Evolutionary conservation across 2,797 vertebrate genomes (phyloP).

Genomic region (Menidia menidia): DNA sequence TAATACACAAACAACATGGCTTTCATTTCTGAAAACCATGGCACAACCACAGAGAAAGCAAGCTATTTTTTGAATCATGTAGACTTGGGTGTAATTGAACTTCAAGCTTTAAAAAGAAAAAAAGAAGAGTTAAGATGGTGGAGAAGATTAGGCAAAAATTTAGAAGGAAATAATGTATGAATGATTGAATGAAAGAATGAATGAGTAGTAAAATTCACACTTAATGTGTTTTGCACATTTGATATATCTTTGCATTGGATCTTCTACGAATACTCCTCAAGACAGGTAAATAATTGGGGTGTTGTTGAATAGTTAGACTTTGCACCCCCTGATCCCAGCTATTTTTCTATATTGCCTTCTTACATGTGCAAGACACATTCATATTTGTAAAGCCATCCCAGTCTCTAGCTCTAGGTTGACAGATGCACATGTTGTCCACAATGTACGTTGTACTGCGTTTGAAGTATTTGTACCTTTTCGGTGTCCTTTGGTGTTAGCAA

Average conservation of each 20-base stretch:
- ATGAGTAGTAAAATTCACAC: constrained; percentile 89
- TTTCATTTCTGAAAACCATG: constrained; percentile 93
- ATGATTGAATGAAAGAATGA: constrained; percentile 78
- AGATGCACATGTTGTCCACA: constrained; percentile 92
- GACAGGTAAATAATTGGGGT: constrained; percentile 96
- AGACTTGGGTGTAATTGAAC: constrained; percentile 98
- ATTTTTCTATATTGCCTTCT: constrained; percentile 99
- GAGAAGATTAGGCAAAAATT: constrained; percentile 71
- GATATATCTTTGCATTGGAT: constrained; percentile 98
- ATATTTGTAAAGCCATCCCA: constrained; percentile 99
- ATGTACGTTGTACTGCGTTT: constrained; percentile 89
- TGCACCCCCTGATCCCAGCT: constrained; percentile 88
- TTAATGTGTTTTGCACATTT: constrained; percentile 99
- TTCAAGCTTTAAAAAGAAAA: constrained; percentile 93
- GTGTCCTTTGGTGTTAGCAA: constrained; percentile 93
- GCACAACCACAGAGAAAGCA: constrained; percentile 91
- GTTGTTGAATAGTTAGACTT: constrained; percentile 87
- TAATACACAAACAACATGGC: constrained; percentile 86
- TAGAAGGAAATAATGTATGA: constrained; percentile 75
- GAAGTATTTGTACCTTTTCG: constrained; percentile 89
- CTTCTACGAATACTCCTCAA: constrained; percentile 95
- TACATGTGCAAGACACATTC: constrained; percentile 98
- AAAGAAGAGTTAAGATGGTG: constrained; percentile 56
- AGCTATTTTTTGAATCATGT: constrained; percentile 96
- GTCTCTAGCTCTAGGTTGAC: constrained; percentile 93